A percentile compares a stretch with the other conserved stretches of the same genome.
Evolutionary conservation across 2,888 invertebrate genomes (phyloP).

Genomic region (Zele albiditarsus): DNA sequence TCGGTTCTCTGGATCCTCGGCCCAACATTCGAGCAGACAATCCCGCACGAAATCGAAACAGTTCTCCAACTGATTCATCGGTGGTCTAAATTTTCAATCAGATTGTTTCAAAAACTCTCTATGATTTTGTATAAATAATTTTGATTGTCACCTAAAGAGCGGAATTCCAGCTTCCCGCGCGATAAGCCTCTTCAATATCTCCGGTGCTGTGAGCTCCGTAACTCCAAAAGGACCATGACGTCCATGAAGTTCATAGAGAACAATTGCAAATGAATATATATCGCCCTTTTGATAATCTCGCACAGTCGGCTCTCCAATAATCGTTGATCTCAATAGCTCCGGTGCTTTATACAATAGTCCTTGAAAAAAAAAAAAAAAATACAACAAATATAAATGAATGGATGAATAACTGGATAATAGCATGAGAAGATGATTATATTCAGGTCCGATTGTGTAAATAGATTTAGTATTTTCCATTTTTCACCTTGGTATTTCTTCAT

Average conservation of each 20-base stretch:
- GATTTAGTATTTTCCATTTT: slow-evolving; percentile 50
- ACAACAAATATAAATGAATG: too few species aligned
- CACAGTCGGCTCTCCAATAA: slow-evolving; percentile 57
- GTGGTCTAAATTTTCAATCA: slow-evolving; percentile 77
- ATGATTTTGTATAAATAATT: slow-evolving; percentile 52
- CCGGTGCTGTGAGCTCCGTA: slow-evolving; percentile 79
- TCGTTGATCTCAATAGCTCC: slow-evolving; percentile 77
- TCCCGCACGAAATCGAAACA: slow-evolving; percentile 91
- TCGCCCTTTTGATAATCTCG: slow-evolving; percentile 83
- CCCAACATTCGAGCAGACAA: slow-evolving; percentile 91
- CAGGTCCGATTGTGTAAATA: background rate
- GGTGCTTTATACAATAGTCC: slow-evolving; percentile 88
- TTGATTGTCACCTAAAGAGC: slow-evolving; percentile 76
- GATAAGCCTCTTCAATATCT: slow-evolving; percentile 79
- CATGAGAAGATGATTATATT: too few species aligned
- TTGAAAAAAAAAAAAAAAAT: slow-evolving; percentile 66
- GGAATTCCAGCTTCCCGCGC: slow-evolving; percentile 72
- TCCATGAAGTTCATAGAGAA: slow-evolving; percentile 91
- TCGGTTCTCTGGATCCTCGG: slow-evolving; percentile 83
- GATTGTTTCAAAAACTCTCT: background rate
- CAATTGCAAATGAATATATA: slow-evolving; percentile 89
- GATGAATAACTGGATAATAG: too few species aligned
- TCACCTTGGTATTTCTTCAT: slow-evolving; percentile 83
- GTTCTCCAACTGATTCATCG: slow-evolving; percentile 84
- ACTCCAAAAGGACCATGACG: slow-evolving; percentile 90